These are phyloP conservation scores for Microplitis mediator DNA, from an alignment of 1,140 invertebrate species.

Conservation along the genomic window DNA sequence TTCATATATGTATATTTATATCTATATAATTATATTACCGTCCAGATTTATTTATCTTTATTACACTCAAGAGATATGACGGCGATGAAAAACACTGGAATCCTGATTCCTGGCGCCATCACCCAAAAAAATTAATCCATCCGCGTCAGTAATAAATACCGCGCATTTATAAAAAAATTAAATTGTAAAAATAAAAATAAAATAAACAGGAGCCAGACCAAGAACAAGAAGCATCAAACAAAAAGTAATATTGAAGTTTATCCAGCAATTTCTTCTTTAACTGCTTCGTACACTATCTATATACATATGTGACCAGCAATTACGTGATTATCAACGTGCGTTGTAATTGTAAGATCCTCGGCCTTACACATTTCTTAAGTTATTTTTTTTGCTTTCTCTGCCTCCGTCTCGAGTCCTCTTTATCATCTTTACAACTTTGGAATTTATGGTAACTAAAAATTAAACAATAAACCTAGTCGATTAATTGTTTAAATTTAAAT, in stretches of 20 bases:
- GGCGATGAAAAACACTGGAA: no score
- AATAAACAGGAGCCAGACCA: neutral
- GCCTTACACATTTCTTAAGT: neutral
- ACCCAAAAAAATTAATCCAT: neutral
- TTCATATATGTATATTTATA: neutral
- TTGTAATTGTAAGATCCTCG: conserved; percentile 16
- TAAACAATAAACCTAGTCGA: no score
- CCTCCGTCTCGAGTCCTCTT: neutral
- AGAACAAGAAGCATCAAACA: no score
- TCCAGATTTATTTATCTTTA: no score
- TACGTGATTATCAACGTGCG: conserved; percentile 26
- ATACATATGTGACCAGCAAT: conserved; percentile 16
- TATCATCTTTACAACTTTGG: no score
- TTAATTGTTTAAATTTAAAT: no score
- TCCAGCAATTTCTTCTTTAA: neutral
- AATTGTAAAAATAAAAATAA: conserved; percentile 5
- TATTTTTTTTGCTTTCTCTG: neutral
- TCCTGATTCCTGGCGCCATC: neutral
- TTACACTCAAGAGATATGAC: no score
- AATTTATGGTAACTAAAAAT: no score
- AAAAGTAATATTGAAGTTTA: neutral
- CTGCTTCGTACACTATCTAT: neutral
- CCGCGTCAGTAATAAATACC: neutral
- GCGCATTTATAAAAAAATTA: neutral
- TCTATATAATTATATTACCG: neutral